Base-by-base conservation (phyloP, 2,888 invertebrate genomes). In the Stegana nigrithorax region DNA sequence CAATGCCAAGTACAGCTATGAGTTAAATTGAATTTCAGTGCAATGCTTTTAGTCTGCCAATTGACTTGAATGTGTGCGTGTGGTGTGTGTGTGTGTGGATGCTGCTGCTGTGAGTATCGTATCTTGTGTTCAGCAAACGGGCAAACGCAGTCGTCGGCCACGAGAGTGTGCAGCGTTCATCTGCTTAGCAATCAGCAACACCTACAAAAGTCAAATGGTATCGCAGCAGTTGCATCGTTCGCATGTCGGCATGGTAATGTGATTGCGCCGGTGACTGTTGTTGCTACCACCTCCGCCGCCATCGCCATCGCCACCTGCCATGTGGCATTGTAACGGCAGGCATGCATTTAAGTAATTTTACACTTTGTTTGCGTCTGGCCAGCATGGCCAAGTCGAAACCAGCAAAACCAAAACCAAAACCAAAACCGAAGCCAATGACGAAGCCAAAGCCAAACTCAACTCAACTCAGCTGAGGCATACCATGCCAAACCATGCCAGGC, bases 311-410 rank as follows among this genome's bases (percentile, higher is more conserved):
- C 64, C 36, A 17, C 44, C 60, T 17, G 57, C 60, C 42, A 42
- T 59, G 59, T 55, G 55, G 57, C 59, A 66, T 68, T 67, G n/a
- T n/a, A n/a, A n/a, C n/a, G n/a, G n/a, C n/a, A 70, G 69, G 75
- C 78, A 72, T 69, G 75, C 78, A 76, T 76, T 55, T 76, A 76
- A 76, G 80, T 80, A 80, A 76, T 80, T 80, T 80, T 76, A 80
- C 80, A 76, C 76, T 80, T 80, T 80, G 78, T 75, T 75, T 68
- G 73, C 65, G 67, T 73, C 74, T 59, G 45, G 63, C 53, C n/a
- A n/a, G n/a, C n/a, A n/a, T n/a, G n/a, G n/a, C n/a, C n/a, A n/a
- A n/a, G n/a, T n/a, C n/a, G n/a, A n/a, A n/a, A n/a, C n/a, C n/a
- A n/a, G n/a, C n/a, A n/a, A n/a, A n/a, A n/a, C n/a, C n/a, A n/a